phyloP scores from a whole-genome alignment of 2,113 vertebrate genomes.

The Garra rufa region DNA sequence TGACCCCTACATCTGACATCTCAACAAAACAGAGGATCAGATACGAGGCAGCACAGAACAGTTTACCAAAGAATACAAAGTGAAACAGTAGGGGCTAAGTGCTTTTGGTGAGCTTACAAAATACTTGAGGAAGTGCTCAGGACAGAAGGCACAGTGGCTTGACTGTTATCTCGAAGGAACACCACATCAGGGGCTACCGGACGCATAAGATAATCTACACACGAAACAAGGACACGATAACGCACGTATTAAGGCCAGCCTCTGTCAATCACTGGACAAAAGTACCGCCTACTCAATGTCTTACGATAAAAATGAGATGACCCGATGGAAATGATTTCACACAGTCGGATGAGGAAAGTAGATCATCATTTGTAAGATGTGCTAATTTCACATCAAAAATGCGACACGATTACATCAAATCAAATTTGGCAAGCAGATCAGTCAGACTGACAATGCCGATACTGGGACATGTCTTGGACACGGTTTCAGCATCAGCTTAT shows the following conservation, averaged over 20 bases:
- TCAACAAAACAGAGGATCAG: conserved; percentile 12
- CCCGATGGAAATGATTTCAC: conserved; percentile 16
- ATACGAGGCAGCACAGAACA: not conserved
- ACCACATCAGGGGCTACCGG: conserved; percentile 74
- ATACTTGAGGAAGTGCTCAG: conserved; percentile 82
- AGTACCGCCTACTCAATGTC: conserved; percentile 28
- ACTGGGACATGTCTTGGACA: conserved; percentile 44
- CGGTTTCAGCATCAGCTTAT: conserved; percentile 30
- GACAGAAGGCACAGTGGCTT: conserved; percentile 83
- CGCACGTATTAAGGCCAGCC: conserved; percentile 69
- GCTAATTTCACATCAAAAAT: conserved; percentile 37
- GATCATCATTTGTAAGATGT: conserved; percentile 2
- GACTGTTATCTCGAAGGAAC: conserved; percentile 76
- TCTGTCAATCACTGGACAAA: conserved; percentile 56
- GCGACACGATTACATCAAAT: conserved; percentile 1
- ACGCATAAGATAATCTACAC: conserved; percentile 74
- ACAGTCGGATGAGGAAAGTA: conserved; percentile 24
- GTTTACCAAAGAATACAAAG: not conserved
- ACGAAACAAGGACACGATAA: conserved; percentile 68
- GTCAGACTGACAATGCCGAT: conserved; percentile 47
- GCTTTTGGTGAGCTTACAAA: conserved; percentile 81
- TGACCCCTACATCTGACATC: conserved; percentile 16
- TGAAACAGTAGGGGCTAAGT: conserved; percentile 68
- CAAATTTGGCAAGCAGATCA: conserved; percentile 37
- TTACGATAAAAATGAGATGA: conserved; percentile 17